Conservation (phyloP, 37 sponge, comb jelly and placozoan genomes). For the Diacarnus erythraeanus region DNA sequence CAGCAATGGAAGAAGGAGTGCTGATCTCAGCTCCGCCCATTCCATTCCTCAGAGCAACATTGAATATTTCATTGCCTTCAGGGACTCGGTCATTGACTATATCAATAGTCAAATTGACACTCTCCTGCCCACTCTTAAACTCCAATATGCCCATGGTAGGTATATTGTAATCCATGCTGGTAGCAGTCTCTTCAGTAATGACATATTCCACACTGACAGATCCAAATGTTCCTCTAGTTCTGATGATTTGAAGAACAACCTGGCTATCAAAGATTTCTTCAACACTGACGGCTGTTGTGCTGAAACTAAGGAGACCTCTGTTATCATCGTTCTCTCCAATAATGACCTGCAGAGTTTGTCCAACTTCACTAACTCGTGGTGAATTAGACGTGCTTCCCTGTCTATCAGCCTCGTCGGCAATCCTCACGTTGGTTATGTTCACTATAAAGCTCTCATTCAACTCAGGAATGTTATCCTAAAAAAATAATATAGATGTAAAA, state of each 20-base stretch:
- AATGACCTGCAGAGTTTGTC: conserved; percentile 23
- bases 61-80: conserved; percentile 71
- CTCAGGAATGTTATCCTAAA: conserved; percentile 71
- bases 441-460: conserved; percentile 64
- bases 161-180: conserved; percentile 42
- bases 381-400: conserved; percentile 41
- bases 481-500: background rate
- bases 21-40: conserved; percentile 77
- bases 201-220: conserved; percentile 48
- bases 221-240: conserved; percentile 72
- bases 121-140: conserved; percentile 2
- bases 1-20: conserved; percentile 10
- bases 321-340: conserved; percentile 73
- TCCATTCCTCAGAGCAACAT: conserved; percentile 41
- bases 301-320: conserved; percentile 63
- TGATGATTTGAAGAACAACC: conserved; percentile 24
- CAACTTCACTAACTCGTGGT: conserved; percentile 31
- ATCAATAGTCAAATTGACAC: conserved; percentile 23
- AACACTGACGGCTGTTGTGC: conserved; percentile 21
- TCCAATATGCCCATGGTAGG: conserved; percentile 22
- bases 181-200: conserved; percentile 34
- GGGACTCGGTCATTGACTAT: conserved; percentile 75
- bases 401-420: conserved; percentile 48
- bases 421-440: conserved; percentile 59
- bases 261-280: conserved; percentile 28